phyloP scores from a whole-genome alignment of 2,113 vertebrate genomes.

The Origma solitaria region DNA sequence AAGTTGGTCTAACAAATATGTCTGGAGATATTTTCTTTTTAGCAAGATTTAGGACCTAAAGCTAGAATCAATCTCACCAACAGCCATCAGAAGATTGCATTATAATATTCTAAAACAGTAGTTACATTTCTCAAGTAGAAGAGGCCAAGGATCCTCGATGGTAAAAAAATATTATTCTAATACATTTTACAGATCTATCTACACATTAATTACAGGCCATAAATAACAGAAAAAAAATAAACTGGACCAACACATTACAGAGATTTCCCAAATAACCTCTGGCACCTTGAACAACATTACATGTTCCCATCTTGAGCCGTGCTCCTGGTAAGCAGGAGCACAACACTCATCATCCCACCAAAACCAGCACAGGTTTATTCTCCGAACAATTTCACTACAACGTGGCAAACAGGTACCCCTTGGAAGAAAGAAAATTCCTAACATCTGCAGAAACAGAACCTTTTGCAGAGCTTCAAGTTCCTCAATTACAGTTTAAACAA shows the following conservation, averaged over 20 bases:
- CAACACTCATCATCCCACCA: neutral
- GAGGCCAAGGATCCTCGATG: neutral
- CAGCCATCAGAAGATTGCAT: neutral
- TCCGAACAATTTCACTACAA: neutral
- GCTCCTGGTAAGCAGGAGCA: neutral
- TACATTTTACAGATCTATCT: neutral
- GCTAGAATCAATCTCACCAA: neutral
- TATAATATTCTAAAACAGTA: neutral
- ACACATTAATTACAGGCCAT: neutral
- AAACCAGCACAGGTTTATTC: neutral
- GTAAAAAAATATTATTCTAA: neutral
- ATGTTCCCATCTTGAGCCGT: neutral
- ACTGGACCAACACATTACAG: neutral
- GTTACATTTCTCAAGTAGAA: neutral
- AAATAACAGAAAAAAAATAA: neutral
- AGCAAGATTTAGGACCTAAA: neutral
- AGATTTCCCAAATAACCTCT: neutral
- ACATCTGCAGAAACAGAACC: neutral
- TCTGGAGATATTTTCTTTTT: neutral
- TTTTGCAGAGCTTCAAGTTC: neutral
- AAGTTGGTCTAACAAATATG: neutral
- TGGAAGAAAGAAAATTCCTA: neutral
- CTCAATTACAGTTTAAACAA: neutral
- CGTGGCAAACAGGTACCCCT: neutral
- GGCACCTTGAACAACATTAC: neutral